Percentiles rank a stretch among this genome's conserved stretches.
phyloP scores from a whole-genome alignment of 2,888 invertebrate species.

The Plusia festucae region DNA sequence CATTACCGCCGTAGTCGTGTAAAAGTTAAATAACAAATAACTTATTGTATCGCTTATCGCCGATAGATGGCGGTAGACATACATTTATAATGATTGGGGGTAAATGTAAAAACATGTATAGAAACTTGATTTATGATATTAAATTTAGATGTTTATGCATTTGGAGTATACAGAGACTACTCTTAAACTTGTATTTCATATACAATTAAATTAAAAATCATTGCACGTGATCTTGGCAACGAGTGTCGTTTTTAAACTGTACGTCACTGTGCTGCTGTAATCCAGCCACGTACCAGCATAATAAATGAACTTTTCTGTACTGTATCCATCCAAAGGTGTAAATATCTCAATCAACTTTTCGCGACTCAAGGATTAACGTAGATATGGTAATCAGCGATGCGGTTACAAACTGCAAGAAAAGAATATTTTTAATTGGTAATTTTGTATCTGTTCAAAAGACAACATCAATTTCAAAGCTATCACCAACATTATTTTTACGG shows the following conservation, averaged over 20 bases:
- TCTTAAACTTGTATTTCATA: neutral
- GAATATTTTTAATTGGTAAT: neutral
- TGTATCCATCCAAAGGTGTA: constrained; percentile 46
- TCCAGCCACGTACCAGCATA: neutral
- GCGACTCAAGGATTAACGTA: constrained; percentile 31
- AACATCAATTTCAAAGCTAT: neutral
- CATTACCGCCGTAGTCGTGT: constrained; percentile 2
- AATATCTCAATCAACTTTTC: constrained; percentile 42
- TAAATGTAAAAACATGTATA: constrained; percentile 60
- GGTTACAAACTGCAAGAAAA: constrained; percentile 43
- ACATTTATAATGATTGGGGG: constrained; percentile 38
- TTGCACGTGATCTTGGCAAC: too few relatives aligned
- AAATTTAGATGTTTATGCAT: constrained; percentile 49
- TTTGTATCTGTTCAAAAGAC: neutral
- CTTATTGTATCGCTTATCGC: constrained; percentile 23
- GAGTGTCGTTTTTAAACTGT: too few relatives aligned
- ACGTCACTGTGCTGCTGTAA: too few relatives aligned
- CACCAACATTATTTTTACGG: neutral
- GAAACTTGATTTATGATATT: constrained; percentile 54
- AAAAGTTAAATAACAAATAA: constrained; percentile 34
- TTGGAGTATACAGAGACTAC: constrained; percentile 31
- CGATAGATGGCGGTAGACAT: constrained; percentile 12
- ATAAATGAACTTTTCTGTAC: neutral
- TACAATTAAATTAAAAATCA: neutral
- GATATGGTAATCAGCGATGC: constrained; percentile 4